phyloP scores from a whole-genome alignment of 2,113 vertebrate species.

The Syrrhaptes paradoxus region DNA sequence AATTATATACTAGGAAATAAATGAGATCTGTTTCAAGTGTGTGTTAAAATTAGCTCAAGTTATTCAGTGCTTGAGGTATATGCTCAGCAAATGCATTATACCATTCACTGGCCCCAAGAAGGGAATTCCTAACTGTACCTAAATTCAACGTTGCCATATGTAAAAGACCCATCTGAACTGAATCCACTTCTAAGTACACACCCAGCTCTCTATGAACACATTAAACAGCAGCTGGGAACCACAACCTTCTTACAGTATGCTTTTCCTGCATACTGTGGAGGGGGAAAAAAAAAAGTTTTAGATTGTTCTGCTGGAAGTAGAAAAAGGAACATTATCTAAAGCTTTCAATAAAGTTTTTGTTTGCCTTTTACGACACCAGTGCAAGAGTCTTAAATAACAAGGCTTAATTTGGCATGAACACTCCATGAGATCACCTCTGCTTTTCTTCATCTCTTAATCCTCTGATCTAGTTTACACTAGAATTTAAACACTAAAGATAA shows the following conservation, averaged over 20 bases:
- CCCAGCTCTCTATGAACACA: not conserved
- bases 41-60: not conserved
- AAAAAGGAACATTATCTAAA: not conserved
- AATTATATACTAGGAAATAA: not conserved
- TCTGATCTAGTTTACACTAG: not conserved
- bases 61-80: no score
- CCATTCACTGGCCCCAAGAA: not conserved
- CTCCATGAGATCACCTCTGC: not conserved
- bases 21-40: not conserved
- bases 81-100: not conserved
- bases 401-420: not conserved
- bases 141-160: not conserved
- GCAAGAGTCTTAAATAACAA: not conserved
- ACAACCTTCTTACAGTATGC: not conserved
- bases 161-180: not conserved
- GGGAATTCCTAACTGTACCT: not conserved
- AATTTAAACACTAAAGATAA: not conserved
- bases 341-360: not conserved
- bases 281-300: fast-evolving
- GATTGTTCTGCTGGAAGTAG: not conserved
- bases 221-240: not conserved
- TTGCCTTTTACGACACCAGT: not conserved
- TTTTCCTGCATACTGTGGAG: not conserved
- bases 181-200: not conserved
- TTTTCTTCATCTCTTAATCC: not conserved